Evolutionary conservation across 2,797 vertebrate genomes (phyloP).

Genomic region (Gambusia yucatana): DNA sequence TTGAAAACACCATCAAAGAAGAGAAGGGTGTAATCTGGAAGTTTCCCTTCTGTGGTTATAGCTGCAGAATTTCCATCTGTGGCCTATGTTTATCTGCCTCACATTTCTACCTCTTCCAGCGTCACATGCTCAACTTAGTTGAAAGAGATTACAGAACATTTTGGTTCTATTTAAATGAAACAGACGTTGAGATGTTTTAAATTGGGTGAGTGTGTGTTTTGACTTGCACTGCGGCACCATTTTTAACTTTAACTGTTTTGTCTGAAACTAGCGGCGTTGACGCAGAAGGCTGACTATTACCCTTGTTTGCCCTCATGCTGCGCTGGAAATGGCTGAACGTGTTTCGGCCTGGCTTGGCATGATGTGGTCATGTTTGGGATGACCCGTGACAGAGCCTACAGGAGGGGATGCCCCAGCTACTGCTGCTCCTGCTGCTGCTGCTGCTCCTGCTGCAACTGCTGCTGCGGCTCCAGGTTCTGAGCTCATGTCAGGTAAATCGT

Average conservation of each 20-base stretch:
- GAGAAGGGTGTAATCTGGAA: slow-evolving; percentile 10
- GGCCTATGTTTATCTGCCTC: neutral
- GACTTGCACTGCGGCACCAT: slow-evolving; percentile 9
- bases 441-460: slow-evolving; percentile 62
- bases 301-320: slow-evolving; percentile 83
- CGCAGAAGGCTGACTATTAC: slow-evolving; percentile 76
- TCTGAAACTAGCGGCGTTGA: slow-evolving; percentile 69
- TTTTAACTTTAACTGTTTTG: slow-evolving; percentile 61
- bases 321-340: slow-evolving; percentile 76
- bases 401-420: slow-evolving; percentile 86
- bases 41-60: neutral
- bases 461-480: slow-evolving; percentile 87
- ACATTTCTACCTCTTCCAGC: neutral
- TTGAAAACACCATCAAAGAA: slow-evolving; percentile 21
- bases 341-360: slow-evolving; percentile 62
- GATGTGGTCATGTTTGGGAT: slow-evolving; percentile 79
- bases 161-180: neutral
- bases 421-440: slow-evolving; percentile 58
- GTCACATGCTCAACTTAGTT: neutral
- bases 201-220: slow-evolving; percentile 9
- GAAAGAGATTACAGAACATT: neutral
- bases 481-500: slow-evolving; percentile 91
- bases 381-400: slow-evolving; percentile 67
- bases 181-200: neutral
- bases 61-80: neutral